Evolutionary conservation across 1,140 invertebrate genomes (phyloP), one percentile per base, ranked within the genome.

Genomic region (Lineus longissimus): DNA sequence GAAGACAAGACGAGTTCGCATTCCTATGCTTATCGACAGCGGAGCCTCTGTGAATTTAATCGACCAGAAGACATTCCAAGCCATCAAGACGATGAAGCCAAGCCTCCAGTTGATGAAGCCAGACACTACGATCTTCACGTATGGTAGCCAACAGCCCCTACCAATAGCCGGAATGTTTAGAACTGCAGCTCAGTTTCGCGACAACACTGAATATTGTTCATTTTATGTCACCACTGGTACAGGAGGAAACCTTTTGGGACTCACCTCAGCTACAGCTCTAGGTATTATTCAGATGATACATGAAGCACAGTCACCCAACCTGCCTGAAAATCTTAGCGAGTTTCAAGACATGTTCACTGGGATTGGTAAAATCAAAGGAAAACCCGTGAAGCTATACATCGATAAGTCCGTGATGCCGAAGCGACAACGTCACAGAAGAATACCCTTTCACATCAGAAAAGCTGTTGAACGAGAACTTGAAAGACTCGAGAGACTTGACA

Each of bases 351-450:
- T 70, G n/a, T 70, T 64, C 55, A 36, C 33, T 13, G 68, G 75
- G 43, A 67, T 64, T 54, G 67, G 67, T 4, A 72, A 72, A 60
- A 51, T 70, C 13, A 70, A 69, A 41, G 56, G 63, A 9, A 13
- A 45, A 36, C 36, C 41, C 59, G 60, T 74, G 9, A 67, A 69
- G 36, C 62, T 76, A 36, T 70, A 70, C 47, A 64, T 74, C 25
- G 63, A 76, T 65, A 9, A 55, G 47, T 47, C 29, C 2, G 56
- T 76, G 13, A 58, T 56, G 40, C 71, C 71, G 13, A 57, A 63
- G 15, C 66, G 55, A 11, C 65, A 68, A 55, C 22, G 17, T 41
- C 65, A 68, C 30, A 56, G 66, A 30, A 60, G 66, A n/a, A 63
- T 70, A 30, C 69, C 66, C 4, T 68, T 70, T 61, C 69, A 70